Conservation (phyloP, 2,888 invertebrate species). For the Amphiduros pacificus region DNA sequence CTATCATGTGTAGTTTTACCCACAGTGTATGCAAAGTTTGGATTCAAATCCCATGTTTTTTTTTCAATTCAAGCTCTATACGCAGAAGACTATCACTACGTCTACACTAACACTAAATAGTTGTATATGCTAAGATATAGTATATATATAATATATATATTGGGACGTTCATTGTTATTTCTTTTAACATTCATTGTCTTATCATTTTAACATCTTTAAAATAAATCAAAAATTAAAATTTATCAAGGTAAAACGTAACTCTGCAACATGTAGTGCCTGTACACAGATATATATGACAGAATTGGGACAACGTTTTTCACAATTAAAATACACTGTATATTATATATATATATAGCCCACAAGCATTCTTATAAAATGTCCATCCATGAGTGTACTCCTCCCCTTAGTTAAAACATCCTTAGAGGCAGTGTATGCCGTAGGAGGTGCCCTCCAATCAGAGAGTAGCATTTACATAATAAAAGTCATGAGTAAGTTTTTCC, state of each 20-base stretch:
- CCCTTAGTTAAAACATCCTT: too few species aligned
- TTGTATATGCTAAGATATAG: too few species aligned
- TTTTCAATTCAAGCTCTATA: too few species aligned
- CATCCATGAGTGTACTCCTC: too few species aligned
- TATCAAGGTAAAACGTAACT: neutral
- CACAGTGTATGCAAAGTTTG: too few species aligned
- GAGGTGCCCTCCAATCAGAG: too few species aligned
- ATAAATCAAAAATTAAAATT: slow-evolving; percentile 1
- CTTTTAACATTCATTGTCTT: neutral
- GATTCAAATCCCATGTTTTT: too few species aligned
- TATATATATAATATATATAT: slow-evolving; percentile 4
- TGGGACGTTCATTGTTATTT: slow-evolving; percentile 2
- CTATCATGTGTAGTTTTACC: too few species aligned
- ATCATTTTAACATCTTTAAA: slow-evolving; percentile 1
- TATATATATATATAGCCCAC: slow-evolving; percentile 14
- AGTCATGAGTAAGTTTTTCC: too few species aligned
- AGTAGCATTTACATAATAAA: too few species aligned
- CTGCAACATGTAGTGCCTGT: slow-evolving; percentile 3
- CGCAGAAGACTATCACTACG: neutral
- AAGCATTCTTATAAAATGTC: slow-evolving; percentile 19
- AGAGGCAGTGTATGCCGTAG: too few species aligned
- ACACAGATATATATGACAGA: slow-evolving; percentile 5
- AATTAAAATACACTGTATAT: slow-evolving; percentile 21
- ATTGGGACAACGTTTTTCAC: slow-evolving; percentile 18
- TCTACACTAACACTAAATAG: neutral